Conservation (phyloP, 2,888 invertebrate genomes). For the Dascillus cervinus region DNA sequence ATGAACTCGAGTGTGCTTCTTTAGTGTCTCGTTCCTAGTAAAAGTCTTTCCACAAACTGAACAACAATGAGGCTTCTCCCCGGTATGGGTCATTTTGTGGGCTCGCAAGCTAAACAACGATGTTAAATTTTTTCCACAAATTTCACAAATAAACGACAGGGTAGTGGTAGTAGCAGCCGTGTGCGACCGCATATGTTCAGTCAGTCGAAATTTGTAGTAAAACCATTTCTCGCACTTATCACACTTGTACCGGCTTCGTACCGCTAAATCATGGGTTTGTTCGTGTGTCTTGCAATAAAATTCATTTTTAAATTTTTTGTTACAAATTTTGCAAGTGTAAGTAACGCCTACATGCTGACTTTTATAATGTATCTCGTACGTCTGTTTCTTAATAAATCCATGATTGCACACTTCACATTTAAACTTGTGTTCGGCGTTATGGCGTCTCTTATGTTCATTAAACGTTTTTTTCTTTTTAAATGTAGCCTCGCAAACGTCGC, state of each 20-base stretch:
- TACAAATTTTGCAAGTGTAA: conserved; percentile 40
- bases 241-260: conserved; percentile 7
- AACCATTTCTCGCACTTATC: conserved; percentile 16
- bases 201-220: conserved; percentile 24
- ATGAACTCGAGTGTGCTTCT: conserved; percentile 8
- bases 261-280: conserved; percentile 8
- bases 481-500: conserved; percentile 48
- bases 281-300: conserved; percentile 37
- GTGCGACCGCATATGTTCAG: not conserved
- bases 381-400: conserved; percentile 5
- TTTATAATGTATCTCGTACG: not conserved
- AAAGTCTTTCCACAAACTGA: conserved; percentile 41
- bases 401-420: conserved; percentile 25
- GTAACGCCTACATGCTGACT: not conserved
- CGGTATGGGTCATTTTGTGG: conserved; percentile 2
- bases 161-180: no score
- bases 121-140: conserved; percentile 10
- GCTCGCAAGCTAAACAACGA: not conserved
- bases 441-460: conserved; percentile 4
- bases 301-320: conserved; percentile 42
- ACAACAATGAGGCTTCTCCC: conserved; percentile 45
- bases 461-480: conserved; percentile 29
- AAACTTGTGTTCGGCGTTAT: conserved; percentile 46
- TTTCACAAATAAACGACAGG: conserved; percentile 7
- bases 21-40: conserved; percentile 38